Evolutionary conservation across 2,113 vertebrate genomes (phyloP).

Genomic region (Otolemur garnettii): DNA sequence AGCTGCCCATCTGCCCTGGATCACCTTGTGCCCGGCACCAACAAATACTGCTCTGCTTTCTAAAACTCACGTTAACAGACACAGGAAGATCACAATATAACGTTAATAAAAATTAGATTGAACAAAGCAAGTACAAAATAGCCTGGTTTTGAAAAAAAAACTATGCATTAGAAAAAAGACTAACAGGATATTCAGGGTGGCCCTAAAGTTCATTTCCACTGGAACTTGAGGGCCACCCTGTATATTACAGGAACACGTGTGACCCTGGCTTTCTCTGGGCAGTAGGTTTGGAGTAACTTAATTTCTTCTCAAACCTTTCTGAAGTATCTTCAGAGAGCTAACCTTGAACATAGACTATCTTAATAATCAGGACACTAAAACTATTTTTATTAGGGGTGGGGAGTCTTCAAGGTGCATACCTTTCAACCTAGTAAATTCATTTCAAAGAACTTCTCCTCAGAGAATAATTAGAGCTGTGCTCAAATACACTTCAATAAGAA

Average conservation of each 20-base stretch:
- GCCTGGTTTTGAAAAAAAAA: conserved; percentile 15
- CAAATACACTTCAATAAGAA: conserved; percentile 54
- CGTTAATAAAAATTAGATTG: not conserved
- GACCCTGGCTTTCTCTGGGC: not conserved
- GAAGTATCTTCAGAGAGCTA: not conserved
- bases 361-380: conserved; percentile 60
- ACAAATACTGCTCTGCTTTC: not conserved
- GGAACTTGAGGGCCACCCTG: too few relatives aligned
- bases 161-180: conserved; percentile 9
- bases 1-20: not conserved
- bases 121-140: not conserved
- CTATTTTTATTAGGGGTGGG: conserved; percentile 39
- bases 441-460: conserved; percentile 55
- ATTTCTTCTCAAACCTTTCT: conserved; percentile 60
- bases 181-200: not conserved
- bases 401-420: conserved; percentile 20
- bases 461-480: conserved; percentile 43
- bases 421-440: conserved; percentile 58
- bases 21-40: not conserved
- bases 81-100: not conserved
- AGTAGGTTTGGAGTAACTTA: conserved; percentile 5
- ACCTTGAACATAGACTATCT: not conserved
- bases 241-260: not conserved
- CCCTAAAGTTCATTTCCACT: too few relatives aligned
- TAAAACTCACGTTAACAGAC: not conserved